These are phyloP conservation scores for Metellina segmentata DNA, from an alignment of 2,888 invertebrate species.

Conservation along the genomic window DNA sequence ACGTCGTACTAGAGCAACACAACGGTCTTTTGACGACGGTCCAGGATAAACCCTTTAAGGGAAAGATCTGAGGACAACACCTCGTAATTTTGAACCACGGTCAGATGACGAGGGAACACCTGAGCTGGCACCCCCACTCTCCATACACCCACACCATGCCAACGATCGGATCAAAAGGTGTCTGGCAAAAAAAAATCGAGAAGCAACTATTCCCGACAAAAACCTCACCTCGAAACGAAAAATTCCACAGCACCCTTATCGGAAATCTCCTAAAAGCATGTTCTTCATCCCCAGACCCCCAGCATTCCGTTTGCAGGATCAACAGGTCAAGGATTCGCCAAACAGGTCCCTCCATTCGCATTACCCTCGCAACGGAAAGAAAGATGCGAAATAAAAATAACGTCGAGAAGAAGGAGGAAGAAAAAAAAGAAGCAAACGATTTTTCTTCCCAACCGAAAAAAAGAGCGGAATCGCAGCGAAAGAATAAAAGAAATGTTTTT, in stretches of 20 bases:
- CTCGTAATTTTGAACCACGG: too few species aligned
- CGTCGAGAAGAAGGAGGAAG: not conserved
- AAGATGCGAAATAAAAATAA: not conserved
- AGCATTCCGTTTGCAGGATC: constrained; percentile 11
- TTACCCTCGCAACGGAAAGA: not conserved
- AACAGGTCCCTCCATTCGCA: constrained; percentile 45
- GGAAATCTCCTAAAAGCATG: not conserved
- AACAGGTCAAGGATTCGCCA: constrained; percentile 59
- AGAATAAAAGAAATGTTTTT: constrained; percentile 33
- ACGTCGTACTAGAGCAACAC: too few species aligned
- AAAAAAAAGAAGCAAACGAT: constrained; percentile 9
- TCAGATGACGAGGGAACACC: too few species aligned
- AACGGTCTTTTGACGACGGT: too few species aligned
- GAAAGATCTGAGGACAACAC: too few species aligned
- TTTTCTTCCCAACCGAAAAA: not conserved
- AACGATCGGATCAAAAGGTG: too few species aligned
- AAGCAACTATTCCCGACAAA: not conserved
- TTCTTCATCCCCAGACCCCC: constrained; percentile 46
- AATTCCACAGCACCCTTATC: constrained; percentile 9
- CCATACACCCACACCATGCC: too few species aligned
- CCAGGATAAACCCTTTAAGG: too few species aligned
- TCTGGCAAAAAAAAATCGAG: too few species aligned
- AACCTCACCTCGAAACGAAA: not conserved
- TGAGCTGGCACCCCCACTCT: too few species aligned
- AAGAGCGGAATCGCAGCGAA: constrained; percentile 2